Evolutionary conservation across 2,888 invertebrate genomes (phyloP).

Genomic region (Andrena marginata): DNA sequence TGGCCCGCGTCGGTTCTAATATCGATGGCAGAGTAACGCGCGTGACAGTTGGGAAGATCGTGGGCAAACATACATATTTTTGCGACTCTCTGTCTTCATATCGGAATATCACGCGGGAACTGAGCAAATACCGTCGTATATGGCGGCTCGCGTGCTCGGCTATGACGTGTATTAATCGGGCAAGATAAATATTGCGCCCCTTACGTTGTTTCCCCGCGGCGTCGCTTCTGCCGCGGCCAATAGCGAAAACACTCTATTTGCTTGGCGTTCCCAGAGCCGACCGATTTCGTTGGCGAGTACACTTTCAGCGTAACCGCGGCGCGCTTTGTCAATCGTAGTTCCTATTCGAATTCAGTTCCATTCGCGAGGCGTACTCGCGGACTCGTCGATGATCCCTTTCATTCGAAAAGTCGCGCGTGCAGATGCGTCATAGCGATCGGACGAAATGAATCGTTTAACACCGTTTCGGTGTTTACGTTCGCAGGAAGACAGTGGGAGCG

Average conservation of each 20-base stretch:
- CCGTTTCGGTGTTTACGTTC: neutral
- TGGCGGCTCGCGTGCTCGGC: conserved; percentile 27
- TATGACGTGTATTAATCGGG: conserved; percentile 64
- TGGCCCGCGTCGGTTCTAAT: conserved; percentile 34
- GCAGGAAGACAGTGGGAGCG: conserved; percentile 12
- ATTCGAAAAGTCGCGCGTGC: neutral
- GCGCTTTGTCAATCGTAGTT: neutral
- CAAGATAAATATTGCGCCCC: conserved; percentile 55
- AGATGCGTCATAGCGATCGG: neutral
- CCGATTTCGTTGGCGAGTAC: neutral
- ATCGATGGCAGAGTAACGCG: conserved; percentile 36
- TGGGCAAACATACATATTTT: conserved; percentile 56
- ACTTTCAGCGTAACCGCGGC: neutral
- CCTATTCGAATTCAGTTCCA: neutral
- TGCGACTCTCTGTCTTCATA: conserved; percentile 49
- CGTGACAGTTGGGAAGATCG: conserved; percentile 43
- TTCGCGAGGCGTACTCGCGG: neutral
- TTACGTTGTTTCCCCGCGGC: conserved; percentile 23
- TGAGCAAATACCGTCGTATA: conserved; percentile 61
- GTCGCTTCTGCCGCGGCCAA: neutral
- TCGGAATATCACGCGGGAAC: conserved; percentile 56
- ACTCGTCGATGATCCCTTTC: neutral
- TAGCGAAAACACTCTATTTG: conserved; percentile 1
- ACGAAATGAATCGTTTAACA: neutral
- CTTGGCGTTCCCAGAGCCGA: neutral